Percentiles rank a stretch among this genome's conserved stretches.
Evolutionary conservation across 2,888 invertebrate species (phyloP).

Genomic region (Eulithis prunata): DNA sequence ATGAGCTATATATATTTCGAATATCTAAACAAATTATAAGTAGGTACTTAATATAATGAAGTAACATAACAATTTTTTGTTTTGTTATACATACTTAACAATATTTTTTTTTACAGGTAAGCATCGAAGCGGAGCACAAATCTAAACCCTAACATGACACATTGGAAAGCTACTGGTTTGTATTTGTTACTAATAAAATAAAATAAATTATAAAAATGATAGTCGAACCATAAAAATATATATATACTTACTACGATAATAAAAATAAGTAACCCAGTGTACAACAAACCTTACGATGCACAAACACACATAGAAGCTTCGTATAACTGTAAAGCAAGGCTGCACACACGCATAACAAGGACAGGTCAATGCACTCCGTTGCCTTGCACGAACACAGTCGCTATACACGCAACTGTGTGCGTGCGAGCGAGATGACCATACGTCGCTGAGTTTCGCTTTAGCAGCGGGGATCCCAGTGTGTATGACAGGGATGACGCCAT

Average conservation of each 20-base stretch:
- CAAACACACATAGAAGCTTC: conserved; percentile 64
- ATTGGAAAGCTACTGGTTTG: conserved; percentile 41
- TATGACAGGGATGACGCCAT: conserved; percentile 72
- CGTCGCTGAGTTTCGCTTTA: conserved; percentile 53
- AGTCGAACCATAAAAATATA: conserved; percentile 31
- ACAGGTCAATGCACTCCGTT: conserved; percentile 84
- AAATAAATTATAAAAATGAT: conserved; percentile 35
- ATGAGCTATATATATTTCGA: too few relatives aligned
- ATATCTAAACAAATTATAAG: too few relatives aligned
- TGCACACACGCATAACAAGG: conserved; percentile 81
- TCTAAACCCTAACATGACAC: conserved; percentile 36
- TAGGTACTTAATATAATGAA: too few relatives aligned
- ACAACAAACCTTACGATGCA: conserved; percentile 75
- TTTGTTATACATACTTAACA: neutral
- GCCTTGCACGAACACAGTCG: conserved; percentile 76
- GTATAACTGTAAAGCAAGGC: conserved; percentile 82
- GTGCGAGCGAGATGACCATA: conserved; percentile 58
- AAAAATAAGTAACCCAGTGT: conserved; percentile 57
- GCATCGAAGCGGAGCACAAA: conserved; percentile 37
- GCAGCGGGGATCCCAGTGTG: conserved; percentile 59
- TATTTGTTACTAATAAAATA: conserved; percentile 33
- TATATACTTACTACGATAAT: conserved; percentile 38
- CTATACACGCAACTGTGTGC: conserved; percentile 51
- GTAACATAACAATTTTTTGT: too few relatives aligned
- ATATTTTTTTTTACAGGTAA: conserved; percentile 53